Evolutionary conservation across 2,888 invertebrate species (phyloP), one percentile per base, ranked within the genome.

Genomic region (Lordiphosa andalusiaca): DNA sequence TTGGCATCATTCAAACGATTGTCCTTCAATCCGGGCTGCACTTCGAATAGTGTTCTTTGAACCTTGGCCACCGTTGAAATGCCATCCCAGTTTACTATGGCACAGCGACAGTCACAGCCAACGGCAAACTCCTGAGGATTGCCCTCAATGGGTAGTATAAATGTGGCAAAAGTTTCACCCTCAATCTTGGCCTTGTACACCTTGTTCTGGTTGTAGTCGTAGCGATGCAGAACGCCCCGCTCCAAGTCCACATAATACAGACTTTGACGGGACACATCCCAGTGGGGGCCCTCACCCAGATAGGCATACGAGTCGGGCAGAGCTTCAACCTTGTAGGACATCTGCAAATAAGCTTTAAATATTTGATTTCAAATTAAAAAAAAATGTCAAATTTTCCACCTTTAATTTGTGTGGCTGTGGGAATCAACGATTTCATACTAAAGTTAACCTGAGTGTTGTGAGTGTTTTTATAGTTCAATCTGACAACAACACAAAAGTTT

Each of bases 1-100:
- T 95, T 96, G 25, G 93, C 95, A 84, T 95, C 95, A 75, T 95
- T 96, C 81, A 95, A 91, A 73, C 94, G 91, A 85, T 93, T 94
- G 2, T 80, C 89, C 3, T 82, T 67, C 35, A 89, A 87, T 67
- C 92, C 91, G 10, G 89, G 86, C 37, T 76, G 78, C 3, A 94
- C 92, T 71, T 92, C 92, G 0, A 91, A 89, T 1, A 94, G 75
- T 5, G 88, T 85, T 35, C 90, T 89, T 0, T 91, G 74, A 2
- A 92, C 89, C 23, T 91, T 91, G 6, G 91, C 86, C 53, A 89
- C 90, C 62, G 90, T 86, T 10, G 91, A 90, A 4, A 86, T 75
- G 1, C 94, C 93, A 80, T 92, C 91, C 95, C 95, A 95, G 64
- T 90, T 88, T 9, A 95, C 90, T 55, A 93, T 89, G 4, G 91